These are phyloP conservation scores for Glyptemys insculpta DNA, from an alignment of 2,797 vertebrate species.

Conservation along the genomic window DNA sequence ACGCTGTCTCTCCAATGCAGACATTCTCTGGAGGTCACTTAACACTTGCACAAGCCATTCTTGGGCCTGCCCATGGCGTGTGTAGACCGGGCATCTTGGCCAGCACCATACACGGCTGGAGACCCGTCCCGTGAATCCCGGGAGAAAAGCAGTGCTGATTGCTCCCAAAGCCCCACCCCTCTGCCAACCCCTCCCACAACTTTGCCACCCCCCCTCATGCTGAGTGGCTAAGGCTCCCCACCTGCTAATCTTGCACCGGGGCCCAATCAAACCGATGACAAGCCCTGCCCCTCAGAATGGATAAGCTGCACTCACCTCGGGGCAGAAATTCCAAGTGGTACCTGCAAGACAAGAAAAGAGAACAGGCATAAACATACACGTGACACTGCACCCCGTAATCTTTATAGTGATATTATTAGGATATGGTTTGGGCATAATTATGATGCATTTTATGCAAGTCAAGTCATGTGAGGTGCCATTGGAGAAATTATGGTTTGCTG, in stretches of 20 bases:
- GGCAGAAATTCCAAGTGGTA: slow-evolving; percentile 75
- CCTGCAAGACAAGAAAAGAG: slow-evolving; percentile 73
- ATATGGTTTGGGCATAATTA: no score
- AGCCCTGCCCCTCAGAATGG: not conserved
- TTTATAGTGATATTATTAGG: no score
- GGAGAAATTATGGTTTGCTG: no score
- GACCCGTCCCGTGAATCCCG: not conserved
- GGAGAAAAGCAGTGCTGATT: not conserved
- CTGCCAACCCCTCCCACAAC: not conserved
- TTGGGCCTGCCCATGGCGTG: not conserved
- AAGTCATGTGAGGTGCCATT: no score
- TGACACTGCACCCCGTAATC: no score
- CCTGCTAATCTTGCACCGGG: fast-evolving
- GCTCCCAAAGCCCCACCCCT: not conserved
- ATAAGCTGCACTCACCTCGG: slow-evolving; percentile 75
- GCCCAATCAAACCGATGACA: not conserved
- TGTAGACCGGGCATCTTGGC: fast-evolving
- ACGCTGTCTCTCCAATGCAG: fast-evolving
- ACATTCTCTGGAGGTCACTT: not conserved
- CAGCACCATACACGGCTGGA: fast-evolving
- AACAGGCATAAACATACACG: not conserved
- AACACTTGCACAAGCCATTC: not conserved
- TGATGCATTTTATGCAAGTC: no score
- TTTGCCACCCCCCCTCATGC: not conserved
- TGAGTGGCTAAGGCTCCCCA: fast-evolving